These are phyloP conservation scores for Palaemon carinicauda DNA, from an alignment of 1,140 invertebrate species.

Conservation along the genomic window DNA sequence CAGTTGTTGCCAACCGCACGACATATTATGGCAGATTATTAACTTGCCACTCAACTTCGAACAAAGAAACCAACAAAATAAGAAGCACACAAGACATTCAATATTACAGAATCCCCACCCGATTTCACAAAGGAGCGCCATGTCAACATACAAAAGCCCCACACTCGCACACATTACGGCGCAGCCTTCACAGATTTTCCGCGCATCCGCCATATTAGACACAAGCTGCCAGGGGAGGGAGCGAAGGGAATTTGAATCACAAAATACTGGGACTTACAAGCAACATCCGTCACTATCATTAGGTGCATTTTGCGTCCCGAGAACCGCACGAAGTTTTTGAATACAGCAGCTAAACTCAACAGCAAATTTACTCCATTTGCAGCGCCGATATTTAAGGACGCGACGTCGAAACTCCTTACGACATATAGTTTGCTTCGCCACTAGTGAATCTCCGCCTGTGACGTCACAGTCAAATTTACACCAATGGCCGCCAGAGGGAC, in stretches of 20 bases:
- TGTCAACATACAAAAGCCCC: too few species aligned
- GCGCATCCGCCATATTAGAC: conserved; percentile 54
- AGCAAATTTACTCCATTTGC: conserved; percentile 44
- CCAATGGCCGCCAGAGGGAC: too few species aligned
- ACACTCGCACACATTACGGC: neutral
- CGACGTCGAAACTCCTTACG: neutral
- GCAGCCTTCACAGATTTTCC: neutral
- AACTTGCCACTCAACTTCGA: too few species aligned
- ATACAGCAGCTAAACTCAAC: conserved; percentile 43
- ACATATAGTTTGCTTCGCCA: neutral
- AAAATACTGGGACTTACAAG: conserved; percentile 44
- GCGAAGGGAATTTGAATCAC: conserved; percentile 28
- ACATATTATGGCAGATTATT: neutral
- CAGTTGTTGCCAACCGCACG: neutral
- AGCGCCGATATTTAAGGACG: neutral
- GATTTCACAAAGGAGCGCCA: too few species aligned
- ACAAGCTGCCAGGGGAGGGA: conserved; percentile 17
- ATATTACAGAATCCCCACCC: too few species aligned
- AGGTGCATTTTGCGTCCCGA: conserved; percentile 30
- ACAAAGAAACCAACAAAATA: too few species aligned
- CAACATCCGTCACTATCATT: conserved; percentile 40
- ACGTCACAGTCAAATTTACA: conserved; percentile 31
- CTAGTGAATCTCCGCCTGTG: conserved; percentile 39
- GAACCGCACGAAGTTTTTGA: conserved; percentile 43
- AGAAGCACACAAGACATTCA: too few species aligned